A percentile compares a stretch with the other conserved stretches of the same genome.
These are phyloP conservation scores for Ormyrus nitidulus DNA, from an alignment of 2,888 invertebrate genomes.

Conservation along the genomic window DNA sequence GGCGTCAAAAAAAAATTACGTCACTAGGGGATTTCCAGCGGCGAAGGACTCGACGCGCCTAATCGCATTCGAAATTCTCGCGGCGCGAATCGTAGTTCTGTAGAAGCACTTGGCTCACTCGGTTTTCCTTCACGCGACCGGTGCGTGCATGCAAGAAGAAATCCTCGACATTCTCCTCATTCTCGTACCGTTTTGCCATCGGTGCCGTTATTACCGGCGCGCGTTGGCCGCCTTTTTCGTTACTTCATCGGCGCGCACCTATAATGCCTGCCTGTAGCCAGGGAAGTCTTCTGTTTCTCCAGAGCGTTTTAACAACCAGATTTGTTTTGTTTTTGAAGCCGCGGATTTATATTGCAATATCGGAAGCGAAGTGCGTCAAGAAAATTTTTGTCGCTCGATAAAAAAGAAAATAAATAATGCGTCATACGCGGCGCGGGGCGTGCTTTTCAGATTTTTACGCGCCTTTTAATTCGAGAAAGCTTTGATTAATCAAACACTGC, in stretches of 20 bases:
- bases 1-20: no score
- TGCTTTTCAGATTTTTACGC: not conserved
- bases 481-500: no score
- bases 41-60: no score
- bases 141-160: slow-evolving; percentile 46
- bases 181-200: slow-evolving; percentile 47
- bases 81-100: no score
- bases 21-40: no score
- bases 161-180: slow-evolving; percentile 60
- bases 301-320: no score
- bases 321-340: no score
- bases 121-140: slow-evolving; percentile 52
- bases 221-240: slow-evolving; percentile 27
- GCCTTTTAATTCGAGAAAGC: not conserved
- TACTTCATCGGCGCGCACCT: slow-evolving; percentile 28
- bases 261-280: no score
- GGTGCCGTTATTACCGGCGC: slow-evolving; percentile 27
- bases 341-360: not conserved
- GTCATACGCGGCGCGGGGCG: no score
- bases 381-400: slow-evolving; percentile 6
- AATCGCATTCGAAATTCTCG: no score
- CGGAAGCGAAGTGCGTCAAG: slow-evolving; percentile 12
- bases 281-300: no score
- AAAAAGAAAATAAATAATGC: not conserved
- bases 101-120: not conserved